Conservation (phyloP, 2,113 vertebrate genomes). For the Pseudorhombus dupliciocellatus region DNA sequence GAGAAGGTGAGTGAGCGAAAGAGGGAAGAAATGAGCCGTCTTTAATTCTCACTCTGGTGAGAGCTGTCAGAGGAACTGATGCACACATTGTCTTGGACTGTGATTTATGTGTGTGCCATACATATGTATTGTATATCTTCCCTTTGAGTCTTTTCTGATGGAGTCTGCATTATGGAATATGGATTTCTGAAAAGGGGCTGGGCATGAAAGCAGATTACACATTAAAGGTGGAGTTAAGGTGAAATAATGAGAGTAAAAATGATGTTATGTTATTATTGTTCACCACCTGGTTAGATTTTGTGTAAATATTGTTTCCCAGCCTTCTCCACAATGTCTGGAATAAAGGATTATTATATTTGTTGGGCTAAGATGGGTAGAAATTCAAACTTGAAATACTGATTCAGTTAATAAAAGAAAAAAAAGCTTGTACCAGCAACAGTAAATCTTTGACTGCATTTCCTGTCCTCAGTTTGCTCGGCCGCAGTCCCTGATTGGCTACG, state of each 20-base stretch:
- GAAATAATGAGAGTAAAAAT: too few species aligned
- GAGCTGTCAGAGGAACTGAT: not conserved
- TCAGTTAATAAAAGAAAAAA: conserved; percentile 14
- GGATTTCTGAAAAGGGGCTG: not conserved
- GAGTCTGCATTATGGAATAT: not conserved
- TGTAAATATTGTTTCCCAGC: not conserved
- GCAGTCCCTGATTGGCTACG: conserved; percentile 94
- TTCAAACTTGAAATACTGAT: not conserved
- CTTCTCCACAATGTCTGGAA: not conserved
- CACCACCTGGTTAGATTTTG: not conserved
- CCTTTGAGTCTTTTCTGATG: not conserved
- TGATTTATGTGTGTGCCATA: not conserved
- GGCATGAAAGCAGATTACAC: not conserved
- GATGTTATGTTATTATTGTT: too few species aligned
- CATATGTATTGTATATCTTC: not conserved
- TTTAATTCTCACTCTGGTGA: not conserved
- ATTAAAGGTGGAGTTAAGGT: not conserved
- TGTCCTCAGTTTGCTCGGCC: conserved; percentile 88
- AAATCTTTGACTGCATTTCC: not conserved
- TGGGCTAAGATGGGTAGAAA: not conserved
- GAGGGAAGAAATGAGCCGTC: not conserved
- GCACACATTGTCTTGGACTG: not conserved
- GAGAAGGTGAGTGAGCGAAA: conserved; percentile 87
- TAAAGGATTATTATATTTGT: not conserved
- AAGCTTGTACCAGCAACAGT: not conserved